Evolutionary conservation across 2,888 invertebrate genomes (phyloP).

Genomic region (Thereva nobilitata): DNA sequence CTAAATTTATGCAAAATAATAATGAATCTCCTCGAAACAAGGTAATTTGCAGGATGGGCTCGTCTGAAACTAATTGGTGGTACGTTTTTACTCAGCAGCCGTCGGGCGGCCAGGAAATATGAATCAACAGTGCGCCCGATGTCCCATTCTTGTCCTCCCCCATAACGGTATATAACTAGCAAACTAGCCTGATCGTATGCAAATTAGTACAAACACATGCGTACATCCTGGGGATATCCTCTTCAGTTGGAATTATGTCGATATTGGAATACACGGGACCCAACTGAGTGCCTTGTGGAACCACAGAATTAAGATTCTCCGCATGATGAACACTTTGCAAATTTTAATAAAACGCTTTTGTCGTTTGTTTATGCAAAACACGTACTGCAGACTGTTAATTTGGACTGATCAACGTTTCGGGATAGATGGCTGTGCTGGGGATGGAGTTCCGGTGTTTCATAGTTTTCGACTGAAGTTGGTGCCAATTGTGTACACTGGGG

Average conservation of each 20-base stretch:
- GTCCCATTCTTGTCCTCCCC: not conserved
- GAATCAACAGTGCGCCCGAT: conserved; percentile 10
- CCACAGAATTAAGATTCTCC: conserved; percentile 40
- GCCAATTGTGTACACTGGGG: conserved; percentile 5
- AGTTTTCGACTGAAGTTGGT: not conserved
- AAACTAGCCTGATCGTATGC: conserved; percentile 35
- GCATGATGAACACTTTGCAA: conserved; percentile 41
- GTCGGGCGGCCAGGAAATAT: conserved; percentile 11
- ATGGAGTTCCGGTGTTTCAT: conserved; percentile 3
- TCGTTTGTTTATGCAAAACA: conserved; percentile 45
- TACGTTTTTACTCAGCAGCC: conserved; percentile 16
- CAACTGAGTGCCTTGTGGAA: conserved; percentile 38
- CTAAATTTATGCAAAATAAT: conserved; percentile 29
- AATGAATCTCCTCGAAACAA: conserved; percentile 26
- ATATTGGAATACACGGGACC: conserved; percentile 21
- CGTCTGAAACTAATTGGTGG: conserved; percentile 36
- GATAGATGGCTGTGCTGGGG: conserved; percentile 1
- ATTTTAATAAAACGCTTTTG: conserved; percentile 42
- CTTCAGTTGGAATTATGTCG: conserved; percentile 26
- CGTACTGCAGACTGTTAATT: conserved; percentile 45
- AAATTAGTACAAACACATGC: conserved; percentile 37
- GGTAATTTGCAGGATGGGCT: conserved; percentile 21
- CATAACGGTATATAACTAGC: conserved; percentile 26
- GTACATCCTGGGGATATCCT: conserved; percentile 24
- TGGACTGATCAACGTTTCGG: conserved; percentile 44